Base-by-base conservation (phyloP, 2,113 vertebrate genomes). In the Phylloscopus whistleri region DNA sequence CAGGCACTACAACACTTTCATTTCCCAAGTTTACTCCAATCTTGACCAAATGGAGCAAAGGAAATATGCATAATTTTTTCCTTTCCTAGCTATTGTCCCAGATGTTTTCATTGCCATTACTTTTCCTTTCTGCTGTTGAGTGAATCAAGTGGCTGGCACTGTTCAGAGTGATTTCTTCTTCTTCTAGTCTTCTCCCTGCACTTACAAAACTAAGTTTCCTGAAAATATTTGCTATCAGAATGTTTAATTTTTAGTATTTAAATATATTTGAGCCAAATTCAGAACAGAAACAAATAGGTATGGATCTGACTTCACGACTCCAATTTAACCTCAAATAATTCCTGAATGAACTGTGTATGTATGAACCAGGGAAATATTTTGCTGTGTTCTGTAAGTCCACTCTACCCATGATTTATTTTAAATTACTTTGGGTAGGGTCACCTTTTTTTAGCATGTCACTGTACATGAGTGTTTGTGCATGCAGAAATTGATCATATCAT, bases 391-490 rank as follows among this genome's bases (percentile, higher is more conserved):
- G 5, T 55, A 48, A 44, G 26, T 43, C 41, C n/a, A 19, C 28
- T 35, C 11, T 41, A 73, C 5, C 8, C 30, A 44, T 28, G 62
- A 77, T 59, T 75, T 79, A 74, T 60, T 92, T 73, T 58, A 60
- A 75, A 72, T 58, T 33, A 39, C 39, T 82, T 69, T 68, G 24
- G 33, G 31, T 68, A 60, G 28, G 26, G 26, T 51, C 43, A 62
- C 28, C 19, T 66, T 74, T 19, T 66, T 70, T 90, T 68, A 49
- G 18, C 31, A 21, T 66, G 55, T 27, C 30, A 60, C 17, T 73
- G 10, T 24, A 18, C 41, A 46, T 11, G 51, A 59, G 28, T 0
- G 0, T 74, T 78, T 48, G 10, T 64, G 26, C 37, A 8, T 16
- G 10, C 27, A 86, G 56, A 86, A 74, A 23, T 16, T 8, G 7